These are phyloP conservation scores for Heteromurus nitidus DNA, from an alignment of 2,888 invertebrate species.

Conservation along the genomic window DNA sequence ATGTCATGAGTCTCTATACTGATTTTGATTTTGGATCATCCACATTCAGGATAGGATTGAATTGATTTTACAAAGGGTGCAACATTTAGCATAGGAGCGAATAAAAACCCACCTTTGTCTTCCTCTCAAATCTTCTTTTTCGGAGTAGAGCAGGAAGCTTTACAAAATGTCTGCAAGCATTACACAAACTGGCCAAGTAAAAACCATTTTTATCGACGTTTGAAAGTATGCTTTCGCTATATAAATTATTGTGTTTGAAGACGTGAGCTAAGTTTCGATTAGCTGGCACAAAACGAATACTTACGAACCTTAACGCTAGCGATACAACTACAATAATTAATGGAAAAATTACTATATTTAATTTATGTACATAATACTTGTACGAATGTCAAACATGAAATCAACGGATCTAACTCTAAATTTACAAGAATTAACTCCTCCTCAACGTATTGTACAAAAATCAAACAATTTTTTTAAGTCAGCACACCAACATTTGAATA, in stretches of 20 bases:
- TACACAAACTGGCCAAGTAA: slow-evolving; percentile 37
- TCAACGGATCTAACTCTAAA: background rate
- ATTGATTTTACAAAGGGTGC: background rate
- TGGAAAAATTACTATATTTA: background rate
- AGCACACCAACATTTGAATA: no score
- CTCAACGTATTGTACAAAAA: no score
- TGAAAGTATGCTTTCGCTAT: background rate
- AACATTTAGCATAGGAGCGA: background rate
- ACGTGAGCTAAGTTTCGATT: slow-evolving; percentile 56
- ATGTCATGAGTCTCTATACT: background rate
- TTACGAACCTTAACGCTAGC: slow-evolving; percentile 12
- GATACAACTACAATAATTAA: background rate
- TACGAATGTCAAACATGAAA: slow-evolving; percentile 40
- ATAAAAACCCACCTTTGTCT: background rate
- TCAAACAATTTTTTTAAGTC: no score
- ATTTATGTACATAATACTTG: slow-evolving; percentile 62
- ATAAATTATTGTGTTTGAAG: slow-evolving; percentile 19
- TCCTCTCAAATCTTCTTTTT: background rate
- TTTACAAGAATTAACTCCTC: no score
- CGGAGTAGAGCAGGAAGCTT: background rate
- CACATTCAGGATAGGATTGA: no score
- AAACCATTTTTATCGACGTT: slow-evolving; percentile 5
- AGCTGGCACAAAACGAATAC: slow-evolving; percentile 51
- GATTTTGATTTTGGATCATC: no score
- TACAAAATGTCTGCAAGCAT: background rate